These are phyloP conservation scores for Macrophya annulata DNA, from an alignment of 2,888 invertebrate species.

Conservation along the genomic window DNA sequence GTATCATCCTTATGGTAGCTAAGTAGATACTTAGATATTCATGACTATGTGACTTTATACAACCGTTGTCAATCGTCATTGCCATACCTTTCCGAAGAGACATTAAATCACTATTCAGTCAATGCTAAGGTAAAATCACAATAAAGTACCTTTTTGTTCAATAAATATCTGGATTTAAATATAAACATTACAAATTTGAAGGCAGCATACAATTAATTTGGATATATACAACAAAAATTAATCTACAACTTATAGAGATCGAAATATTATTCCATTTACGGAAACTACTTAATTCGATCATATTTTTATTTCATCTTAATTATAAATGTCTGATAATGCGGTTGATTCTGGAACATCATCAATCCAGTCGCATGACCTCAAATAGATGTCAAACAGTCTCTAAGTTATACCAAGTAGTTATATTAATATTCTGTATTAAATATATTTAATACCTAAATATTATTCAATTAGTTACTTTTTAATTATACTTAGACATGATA, in stretches of 20 bases:
- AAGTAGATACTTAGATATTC: too few relatives aligned
- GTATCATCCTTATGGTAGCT: background rate
- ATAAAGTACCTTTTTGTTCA: background rate
- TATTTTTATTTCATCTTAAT: too few relatives aligned
- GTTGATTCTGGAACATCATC: background rate
- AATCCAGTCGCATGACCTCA: background rate
- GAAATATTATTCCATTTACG: background rate
- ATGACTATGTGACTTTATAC: too few relatives aligned
- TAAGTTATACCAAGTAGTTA: background rate
- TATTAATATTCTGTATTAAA: background rate
- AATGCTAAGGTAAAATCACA: background rate
- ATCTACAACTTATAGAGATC: slow-evolving; percentile 10
- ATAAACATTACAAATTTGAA: slow-evolving; percentile 10
- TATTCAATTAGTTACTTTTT: slow-evolving; percentile 1
- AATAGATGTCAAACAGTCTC: background rate
- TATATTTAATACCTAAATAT: background rate
- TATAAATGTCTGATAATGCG: background rate
- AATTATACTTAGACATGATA: background rate
- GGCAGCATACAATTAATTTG: background rate
- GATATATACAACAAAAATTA: background rate
- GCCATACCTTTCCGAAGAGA: background rate
- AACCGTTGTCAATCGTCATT: too few relatives aligned
- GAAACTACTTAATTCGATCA: background rate
- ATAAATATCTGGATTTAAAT: background rate
- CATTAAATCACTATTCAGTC: background rate